These are phyloP conservation scores for Echiichthys vipera DNA, from an alignment of 2,797 vertebrate genomes.

Conservation along the genomic window DNA sequence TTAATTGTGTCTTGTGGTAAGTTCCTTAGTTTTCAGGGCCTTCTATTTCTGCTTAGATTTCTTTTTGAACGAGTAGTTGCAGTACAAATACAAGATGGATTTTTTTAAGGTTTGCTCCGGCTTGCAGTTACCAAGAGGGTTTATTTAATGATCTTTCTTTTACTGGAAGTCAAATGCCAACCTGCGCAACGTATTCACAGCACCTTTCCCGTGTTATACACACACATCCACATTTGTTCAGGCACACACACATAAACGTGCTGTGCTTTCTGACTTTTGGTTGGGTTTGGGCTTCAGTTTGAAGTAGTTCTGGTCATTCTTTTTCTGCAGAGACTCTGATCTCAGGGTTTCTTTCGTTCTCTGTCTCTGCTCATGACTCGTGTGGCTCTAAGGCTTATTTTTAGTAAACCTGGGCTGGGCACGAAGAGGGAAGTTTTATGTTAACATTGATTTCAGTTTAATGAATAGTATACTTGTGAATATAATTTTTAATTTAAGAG, in stretches of 20 bases:
- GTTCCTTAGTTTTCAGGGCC: conserved; percentile 91
- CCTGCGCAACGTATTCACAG: not conserved
- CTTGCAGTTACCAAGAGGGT: not conserved
- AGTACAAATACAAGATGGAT: not conserved
- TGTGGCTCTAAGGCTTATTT: not conserved
- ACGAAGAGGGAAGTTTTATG: not conserved
- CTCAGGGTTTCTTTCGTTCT: not conserved
- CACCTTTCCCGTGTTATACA: not conserved
- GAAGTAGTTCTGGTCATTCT: not conserved
- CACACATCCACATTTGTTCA: not conserved
- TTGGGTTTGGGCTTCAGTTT: not conserved
- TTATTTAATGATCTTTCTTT: conserved; percentile 10
- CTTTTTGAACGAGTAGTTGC: conserved; percentile 42
- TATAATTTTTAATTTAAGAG: not conserved
- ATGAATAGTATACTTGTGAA: not conserved
- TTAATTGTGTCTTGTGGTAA: conserved; percentile 99
- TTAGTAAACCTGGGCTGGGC: not conserved
- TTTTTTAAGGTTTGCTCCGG: conserved; percentile 13
- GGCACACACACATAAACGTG: conserved; percentile 9
- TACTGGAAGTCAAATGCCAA: not conserved
- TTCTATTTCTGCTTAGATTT: conserved; percentile 74
- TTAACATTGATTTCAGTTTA: not conserved
- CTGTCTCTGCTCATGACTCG: not conserved
- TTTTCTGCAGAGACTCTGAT: conserved; percentile 2
- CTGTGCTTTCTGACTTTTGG: not conserved